Conservation (phyloP, 64 coral and sea anemone genomes). For the Anthopleura sola region DNA sequence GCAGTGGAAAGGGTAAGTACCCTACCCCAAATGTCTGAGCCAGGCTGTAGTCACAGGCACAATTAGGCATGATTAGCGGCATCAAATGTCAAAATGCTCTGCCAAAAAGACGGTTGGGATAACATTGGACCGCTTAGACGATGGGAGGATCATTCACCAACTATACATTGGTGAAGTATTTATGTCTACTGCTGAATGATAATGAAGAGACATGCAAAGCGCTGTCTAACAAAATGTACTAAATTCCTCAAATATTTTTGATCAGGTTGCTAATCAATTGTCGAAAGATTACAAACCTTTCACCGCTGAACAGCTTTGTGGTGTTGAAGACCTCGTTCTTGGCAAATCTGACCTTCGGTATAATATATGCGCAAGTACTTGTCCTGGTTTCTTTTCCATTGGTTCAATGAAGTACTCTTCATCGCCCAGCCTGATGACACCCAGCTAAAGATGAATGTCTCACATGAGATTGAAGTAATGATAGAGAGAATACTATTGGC, state of each 20-base stretch:
- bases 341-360: conserved; percentile 59
- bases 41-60: no score
- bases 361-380: conserved; percentile 32
- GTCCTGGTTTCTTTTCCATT: conserved; percentile 15
- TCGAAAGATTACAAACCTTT: conserved; percentile 28
- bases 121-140: background rate
- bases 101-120: background rate
- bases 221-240: background rate
- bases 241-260: background rate
- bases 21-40: no score
- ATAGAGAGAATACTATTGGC: background rate
- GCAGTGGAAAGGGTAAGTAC: no score
- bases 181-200: background rate
- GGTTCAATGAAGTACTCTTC: conserved; percentile 86
- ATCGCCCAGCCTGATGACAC: conserved; percentile 35
- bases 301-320: conserved; percentile 11
- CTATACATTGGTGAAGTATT: background rate
- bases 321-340: background rate
- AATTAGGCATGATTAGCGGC: no score
- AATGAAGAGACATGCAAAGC: background rate
- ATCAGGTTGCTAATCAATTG: background rate
- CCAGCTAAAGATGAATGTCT: conserved; percentile 36
- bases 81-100: background rate
- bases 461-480: background rate
- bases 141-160: background rate